These are phyloP conservation scores for Simalia tracyae DNA, from an alignment of 2,797 vertebrate genomes.

Conservation along the genomic window DNA sequence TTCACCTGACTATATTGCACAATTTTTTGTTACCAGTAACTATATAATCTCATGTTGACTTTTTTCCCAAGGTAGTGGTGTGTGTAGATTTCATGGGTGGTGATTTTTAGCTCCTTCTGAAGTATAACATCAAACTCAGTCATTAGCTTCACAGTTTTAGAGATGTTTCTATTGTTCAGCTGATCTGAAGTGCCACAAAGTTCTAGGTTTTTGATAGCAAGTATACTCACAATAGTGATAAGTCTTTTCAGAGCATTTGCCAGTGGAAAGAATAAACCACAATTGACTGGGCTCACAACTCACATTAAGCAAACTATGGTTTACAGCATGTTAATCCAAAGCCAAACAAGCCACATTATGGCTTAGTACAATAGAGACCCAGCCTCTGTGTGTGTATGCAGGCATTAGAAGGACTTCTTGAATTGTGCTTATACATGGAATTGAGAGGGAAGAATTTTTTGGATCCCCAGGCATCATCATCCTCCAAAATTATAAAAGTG, in stretches of 20 bases:
- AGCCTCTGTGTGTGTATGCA: background rate
- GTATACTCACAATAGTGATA: background rate
- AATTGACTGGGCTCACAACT: background rate
- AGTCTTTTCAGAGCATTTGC: background rate
- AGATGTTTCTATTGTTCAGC: background rate
- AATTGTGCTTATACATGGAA: background rate
- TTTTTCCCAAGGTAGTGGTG: background rate
- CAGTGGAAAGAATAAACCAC: background rate
- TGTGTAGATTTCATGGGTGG: background rate
- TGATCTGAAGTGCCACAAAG: background rate
- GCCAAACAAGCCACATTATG: background rate
- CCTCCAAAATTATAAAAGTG: background rate
- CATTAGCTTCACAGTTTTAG: background rate
- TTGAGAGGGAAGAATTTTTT: background rate
- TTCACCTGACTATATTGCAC: background rate
- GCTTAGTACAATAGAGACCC: background rate
- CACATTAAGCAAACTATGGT: background rate
- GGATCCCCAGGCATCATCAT: background rate
- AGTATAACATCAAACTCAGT: background rate
- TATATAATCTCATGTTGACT: background rate
- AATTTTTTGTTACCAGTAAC: background rate
- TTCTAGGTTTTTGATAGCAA: background rate
- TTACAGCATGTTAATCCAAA: background rate
- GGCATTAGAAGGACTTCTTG: background rate
- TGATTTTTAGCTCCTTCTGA: background rate